Evolutionary conservation across 2,113 vertebrate genomes (phyloP), one percentile per base, ranked within the genome.

Genomic region (Serilophus lunatus): DNA sequence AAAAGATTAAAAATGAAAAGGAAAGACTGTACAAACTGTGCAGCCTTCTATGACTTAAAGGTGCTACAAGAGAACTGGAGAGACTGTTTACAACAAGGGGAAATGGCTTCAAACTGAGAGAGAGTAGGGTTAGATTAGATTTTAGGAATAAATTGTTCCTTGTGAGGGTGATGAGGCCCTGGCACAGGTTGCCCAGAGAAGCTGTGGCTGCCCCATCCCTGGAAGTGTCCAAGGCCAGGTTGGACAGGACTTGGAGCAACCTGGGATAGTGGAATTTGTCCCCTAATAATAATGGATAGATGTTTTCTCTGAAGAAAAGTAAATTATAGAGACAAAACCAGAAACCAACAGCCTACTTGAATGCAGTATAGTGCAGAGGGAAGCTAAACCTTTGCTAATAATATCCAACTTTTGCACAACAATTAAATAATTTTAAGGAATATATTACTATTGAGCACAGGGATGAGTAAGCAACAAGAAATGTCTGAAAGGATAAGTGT

Each of bases 111-210:
- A 44, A 6, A 33, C 22, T 36, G 51, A 12, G 36, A 57, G 35
- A 19, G 4, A 10, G 8, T 0, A 13, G 22, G 14, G 18, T 57
- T 33, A 33, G 8, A 9, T 59, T 4, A 0, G 5, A 50, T 81
- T 15, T 65, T 10, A 1, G 51, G 51, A 10, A 51, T 22, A 8
- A 88, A 81, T 88, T 72, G 0, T 5, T 36, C 25, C 25, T 50
- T 57, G 26, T 0, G 20, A 81, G 31, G 66, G 14, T 23, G 66
- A 3, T 1, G 0, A 57, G 35, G 42, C 24, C 29, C 76, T 80
- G 76, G 59, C 50, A 64, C 59, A 80, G 76, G 44, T 22, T 64
- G 47, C 31, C 35, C 38, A 69, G 74, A 78, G n/a, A 2, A 44
- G 68, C 59, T 72, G 59, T 4, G 86, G 68, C 35, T 74, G 57